Evolutionary conservation across 2,113 vertebrate genomes (phyloP), one percentile per base, ranked within the genome.

Genomic region (Saccopteryx bilineata): DNA sequence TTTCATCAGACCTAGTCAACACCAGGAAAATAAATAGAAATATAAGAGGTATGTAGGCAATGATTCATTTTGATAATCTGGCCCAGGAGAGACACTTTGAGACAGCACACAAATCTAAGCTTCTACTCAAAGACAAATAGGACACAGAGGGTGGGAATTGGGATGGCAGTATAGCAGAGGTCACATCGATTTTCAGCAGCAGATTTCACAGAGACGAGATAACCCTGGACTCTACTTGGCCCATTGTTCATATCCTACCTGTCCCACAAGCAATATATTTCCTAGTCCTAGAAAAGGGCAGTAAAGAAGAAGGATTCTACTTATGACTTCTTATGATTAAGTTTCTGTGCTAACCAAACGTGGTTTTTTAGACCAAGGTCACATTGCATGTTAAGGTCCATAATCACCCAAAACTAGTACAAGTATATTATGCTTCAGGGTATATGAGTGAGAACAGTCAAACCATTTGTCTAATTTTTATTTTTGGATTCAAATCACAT

Each of bases 1-100:
- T 99, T 99, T 99, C 98, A 99, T 98, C 98, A 97, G 94, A 97
- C 97, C 98, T 97, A 98, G 98, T 98, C 98, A 98, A 97, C 98
- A 98, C 92, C 97, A 97, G 98, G 98, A 98, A 99, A 99, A 99
- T 99, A 99, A 99, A 99, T 98, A 99, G 98, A 98, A 98, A 98
- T 98, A 98, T 98, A 99, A 98, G 98, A 99, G 98, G 97, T 97
- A 98, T 98, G 97, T 97, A 98, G 98, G 98, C 98, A 97, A 99
- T 99, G 98, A 99, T 99, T 99, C 99, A 99, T 98, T 98, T 98
- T 99, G 98, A 99, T 99, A 99, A 99, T 99, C 98, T 99, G 98
- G 98, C 98, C 98, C 98, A 98, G 98, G 98, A 98, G 98, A 98
- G 98, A 98, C 98, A 98, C 98, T 97, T 95, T 96, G 97, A 98